Base-by-base conservation (phyloP, 2,113 vertebrate genomes). In the Pampusana beccarii region DNA sequence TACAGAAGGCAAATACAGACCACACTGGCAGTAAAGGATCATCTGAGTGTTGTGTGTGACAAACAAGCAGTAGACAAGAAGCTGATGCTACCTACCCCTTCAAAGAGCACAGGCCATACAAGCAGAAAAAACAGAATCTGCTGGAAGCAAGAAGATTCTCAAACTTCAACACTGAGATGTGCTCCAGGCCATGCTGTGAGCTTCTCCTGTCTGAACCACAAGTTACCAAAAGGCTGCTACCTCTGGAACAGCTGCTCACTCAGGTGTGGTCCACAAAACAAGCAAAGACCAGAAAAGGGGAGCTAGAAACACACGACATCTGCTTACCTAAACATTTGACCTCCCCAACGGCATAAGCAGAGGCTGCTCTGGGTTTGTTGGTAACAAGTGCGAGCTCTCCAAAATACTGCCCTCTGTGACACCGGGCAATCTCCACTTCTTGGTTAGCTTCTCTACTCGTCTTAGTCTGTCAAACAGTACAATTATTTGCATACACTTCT, bases 311-410 rank as follows among this genome's bases (percentile, higher is more conserved):
- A 94, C 28, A 72, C 57, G 96, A 33, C 38, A 57, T 58, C 44
- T 91, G 92, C 97, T 98, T 98, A 99, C 99, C 99, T 98, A 99
- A 98, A 98, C 98, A 99, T 95, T 99, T 99, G 97, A 99, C 98
- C 31, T 98, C 97, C 62, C 99, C 99, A 89, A 98, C 98, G 70
- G 99, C 99, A 72, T 99, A 99, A 71, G 98, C 99, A 34, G 99
- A 99, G 95, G 99, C 99, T 62, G 99, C 99, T 94, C 99, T 98
- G 93, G 99, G 99, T 97, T 99, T 99, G 98, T 99, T 99, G 96
- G 99, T 99, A 98, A 99, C 99, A 67, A 99, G 97, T 84, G 99
- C 99, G 96, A 99, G 98, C 95, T 99, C 99, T 97, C 99, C 99
- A 77, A 99, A 99, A 98, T 99, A 99, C 57, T 99, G 99, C 86